These are phyloP conservation scores for Rotaria magnacalcarata DNA, from an alignment of 2,888 invertebrate genomes.

Conservation along the genomic window DNA sequence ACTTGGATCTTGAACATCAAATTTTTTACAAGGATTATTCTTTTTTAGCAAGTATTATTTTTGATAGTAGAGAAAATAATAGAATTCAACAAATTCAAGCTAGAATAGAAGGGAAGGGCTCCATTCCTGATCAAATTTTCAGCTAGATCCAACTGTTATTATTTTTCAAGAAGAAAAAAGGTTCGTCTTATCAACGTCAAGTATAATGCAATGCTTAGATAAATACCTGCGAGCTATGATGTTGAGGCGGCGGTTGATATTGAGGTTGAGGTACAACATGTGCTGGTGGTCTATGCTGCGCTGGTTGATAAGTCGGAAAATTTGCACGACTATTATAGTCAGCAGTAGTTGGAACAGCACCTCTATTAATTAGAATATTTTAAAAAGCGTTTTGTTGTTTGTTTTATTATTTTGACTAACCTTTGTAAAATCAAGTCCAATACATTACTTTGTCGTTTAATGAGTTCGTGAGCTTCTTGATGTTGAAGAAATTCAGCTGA, in stretches of 20 bases:
- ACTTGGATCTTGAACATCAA: too few relatives aligned
- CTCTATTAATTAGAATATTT: conserved; percentile 10
- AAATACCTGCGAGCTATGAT: neutral
- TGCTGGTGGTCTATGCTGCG: neutral
- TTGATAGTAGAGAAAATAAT: too few relatives aligned
- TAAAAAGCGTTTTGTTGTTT: neutral
- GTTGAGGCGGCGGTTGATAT: neutral
- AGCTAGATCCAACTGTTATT: too few relatives aligned
- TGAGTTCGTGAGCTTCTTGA: conserved; percentile 40
- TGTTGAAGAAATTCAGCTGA: conserved; percentile 39
- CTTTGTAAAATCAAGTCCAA: conserved; percentile 42
- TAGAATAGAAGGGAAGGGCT: too few relatives aligned
- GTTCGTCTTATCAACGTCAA: too few relatives aligned
- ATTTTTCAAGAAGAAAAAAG: too few relatives aligned
- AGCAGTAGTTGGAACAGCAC: conserved; percentile 36
- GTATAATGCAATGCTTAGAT: neutral
- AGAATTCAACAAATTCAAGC: too few relatives aligned
- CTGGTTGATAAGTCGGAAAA: conserved; percentile 30
- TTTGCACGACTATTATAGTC: conserved; percentile 36
- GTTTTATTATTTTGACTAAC: neutral
- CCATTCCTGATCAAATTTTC: too few relatives aligned
- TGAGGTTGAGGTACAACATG: neutral
- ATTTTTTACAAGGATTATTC: too few relatives aligned
- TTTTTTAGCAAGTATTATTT: too few relatives aligned
- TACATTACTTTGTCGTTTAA: conserved; percentile 32